Base-by-base conservation (phyloP, 2,113 vertebrate species). In the Sebastes schlegelii region DNA sequence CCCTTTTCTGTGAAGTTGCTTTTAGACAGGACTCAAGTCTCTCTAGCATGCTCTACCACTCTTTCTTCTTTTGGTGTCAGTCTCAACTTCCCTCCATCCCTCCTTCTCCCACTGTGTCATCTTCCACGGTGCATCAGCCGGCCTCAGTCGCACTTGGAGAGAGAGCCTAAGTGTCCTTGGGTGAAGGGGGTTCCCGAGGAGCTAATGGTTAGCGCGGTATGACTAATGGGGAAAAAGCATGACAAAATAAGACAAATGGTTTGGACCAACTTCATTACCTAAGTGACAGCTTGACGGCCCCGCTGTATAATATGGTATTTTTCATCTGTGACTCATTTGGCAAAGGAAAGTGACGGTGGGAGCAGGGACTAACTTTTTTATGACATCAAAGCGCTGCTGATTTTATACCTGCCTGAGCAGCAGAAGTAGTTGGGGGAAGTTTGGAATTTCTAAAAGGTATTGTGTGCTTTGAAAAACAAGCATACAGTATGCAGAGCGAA, bases 201-300 rank as follows among this genome's bases (percentile, higher is more conserved):
- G 92, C 91, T 94, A 94, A 95, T 91, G 91, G 90, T 91, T 92
- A 93, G 84, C 81, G 74, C 90, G 14, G 89, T 93, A 94, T 95
- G 94, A 95, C 94, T 95, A 95, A 95, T 94, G 93, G 88, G 89
- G 87, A 88, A 93, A 95, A 95, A 92, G 93, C 89, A 84, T 95
- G 95, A 95, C 93, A 95, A 96, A 96, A 95, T 94, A 95, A 95
- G 95, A 96, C 92, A 93, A 95, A 95, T 95, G 95, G 93, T 94
- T 92, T 93, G 88, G 92, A 94, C 94, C 95, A 93, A 95, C 94
- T 95, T 95, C 95, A 95, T 96, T 95, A 95, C 94, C 92, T 92
- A 92, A 91, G 92, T 94, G 94, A 94, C 94, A 95, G 94, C 93
- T 94, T 94, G 93, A 94, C 91, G 91, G 91, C 78, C 79, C 90